Evolutionary conservation across 1,140 invertebrate species (phyloP).

Genomic region (Lordiphosa stackelbergi): DNA sequence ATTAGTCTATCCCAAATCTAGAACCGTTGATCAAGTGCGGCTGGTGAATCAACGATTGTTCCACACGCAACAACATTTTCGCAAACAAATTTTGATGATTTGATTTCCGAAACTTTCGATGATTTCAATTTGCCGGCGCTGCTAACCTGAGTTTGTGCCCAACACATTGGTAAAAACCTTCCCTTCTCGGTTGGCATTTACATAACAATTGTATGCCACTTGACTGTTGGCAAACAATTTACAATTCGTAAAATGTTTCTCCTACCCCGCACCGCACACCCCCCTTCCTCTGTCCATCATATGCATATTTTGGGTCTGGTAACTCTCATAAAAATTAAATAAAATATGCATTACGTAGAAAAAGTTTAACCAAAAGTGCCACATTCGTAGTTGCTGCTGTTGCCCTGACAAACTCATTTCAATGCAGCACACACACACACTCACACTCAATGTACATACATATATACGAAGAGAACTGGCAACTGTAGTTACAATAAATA

Average conservation of each 20-base stretch:
- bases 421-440: constrained; percentile 29
- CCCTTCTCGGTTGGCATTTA: constrained; percentile 19
- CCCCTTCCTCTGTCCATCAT: constrained; percentile 16
- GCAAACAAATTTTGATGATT: no score
- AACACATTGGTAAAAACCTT: constrained; percentile 18
- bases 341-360: constrained; percentile 63
- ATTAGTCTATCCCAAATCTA: no score
- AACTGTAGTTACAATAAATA: constrained; percentile 71
- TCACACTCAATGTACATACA: neutral
- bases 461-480: constrained; percentile 15
- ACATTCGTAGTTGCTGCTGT: constrained; percentile 30
- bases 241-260: constrained; percentile 22
- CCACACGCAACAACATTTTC: no score
- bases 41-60: no score
- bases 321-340: constrained; percentile 67
- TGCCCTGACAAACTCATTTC: constrained; percentile 33
- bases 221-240: constrained; percentile 67
- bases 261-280: neutral
- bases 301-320: constrained; percentile 52
- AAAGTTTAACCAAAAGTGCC: constrained; percentile 61
- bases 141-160: constrained; percentile 1
- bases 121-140: neutral
- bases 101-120: no score
- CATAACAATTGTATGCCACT: constrained; percentile 59
- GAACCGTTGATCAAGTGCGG: no score